phyloP scores from a whole-genome alignment of 2,113 vertebrate genomes.

The Scolopax mira region DNA sequence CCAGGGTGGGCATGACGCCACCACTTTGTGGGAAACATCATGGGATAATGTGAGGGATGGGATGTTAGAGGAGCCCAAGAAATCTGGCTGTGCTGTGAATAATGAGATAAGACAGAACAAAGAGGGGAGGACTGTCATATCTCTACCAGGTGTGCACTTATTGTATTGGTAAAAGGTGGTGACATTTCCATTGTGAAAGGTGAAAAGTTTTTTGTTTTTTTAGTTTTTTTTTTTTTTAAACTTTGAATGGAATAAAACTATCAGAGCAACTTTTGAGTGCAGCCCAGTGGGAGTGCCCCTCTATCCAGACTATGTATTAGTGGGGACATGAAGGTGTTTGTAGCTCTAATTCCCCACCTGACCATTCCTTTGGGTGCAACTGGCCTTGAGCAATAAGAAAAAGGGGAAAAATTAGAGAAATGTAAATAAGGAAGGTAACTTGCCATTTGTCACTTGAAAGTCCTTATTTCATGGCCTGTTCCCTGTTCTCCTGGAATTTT shows the following conservation, averaged over 20 bases:
- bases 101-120: neutral
- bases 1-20: neutral
- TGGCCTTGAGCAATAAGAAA: constrained; percentile 69
- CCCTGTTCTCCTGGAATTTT: constrained; percentile 67
- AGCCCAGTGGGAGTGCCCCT: constrained; percentile 31
- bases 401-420: constrained; percentile 69
- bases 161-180: neutral
- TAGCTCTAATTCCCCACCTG: constrained; percentile 48
- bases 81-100: neutral
- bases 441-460: constrained; percentile 72
- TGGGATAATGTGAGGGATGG: neutral
- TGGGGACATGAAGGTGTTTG: constrained; percentile 64
- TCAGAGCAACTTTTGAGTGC: constrained; percentile 27
- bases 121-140: neutral
- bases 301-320: constrained; percentile 34
- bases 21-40: fast-evolving
- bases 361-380: constrained; percentile 68
- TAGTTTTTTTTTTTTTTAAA: neutral
- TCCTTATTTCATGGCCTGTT: constrained; percentile 68
- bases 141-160: neutral
- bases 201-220: neutral
- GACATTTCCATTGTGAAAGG: constrained; percentile 19
- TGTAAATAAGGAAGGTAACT: constrained; percentile 67
- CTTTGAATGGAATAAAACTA: constrained; percentile 14
- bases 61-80: neutral